Conservation (phyloP, 2,797 vertebrate species). For the Enoplosus armatus region DNA sequence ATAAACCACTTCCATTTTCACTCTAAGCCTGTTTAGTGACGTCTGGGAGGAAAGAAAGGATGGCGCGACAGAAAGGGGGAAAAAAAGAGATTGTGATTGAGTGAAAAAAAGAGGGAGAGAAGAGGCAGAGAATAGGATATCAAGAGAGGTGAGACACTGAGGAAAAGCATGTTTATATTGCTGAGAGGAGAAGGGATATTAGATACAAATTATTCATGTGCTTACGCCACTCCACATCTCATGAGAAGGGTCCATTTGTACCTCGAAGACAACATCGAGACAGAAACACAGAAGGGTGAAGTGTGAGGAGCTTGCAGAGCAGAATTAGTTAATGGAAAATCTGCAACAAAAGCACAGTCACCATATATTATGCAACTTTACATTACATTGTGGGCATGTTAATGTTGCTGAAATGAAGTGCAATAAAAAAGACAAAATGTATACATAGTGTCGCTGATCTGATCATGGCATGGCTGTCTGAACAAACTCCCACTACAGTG, state of each 20-base stretch:
- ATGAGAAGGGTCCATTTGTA: conserved; percentile 61
- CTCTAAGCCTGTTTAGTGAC: conserved; percentile 61
- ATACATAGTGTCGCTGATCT: neutral
- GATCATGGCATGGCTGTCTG: neutral
- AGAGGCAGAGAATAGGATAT: conserved; percentile 34
- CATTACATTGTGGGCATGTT: neutral
- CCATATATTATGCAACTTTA: neutral
- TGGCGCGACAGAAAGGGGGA: neutral
- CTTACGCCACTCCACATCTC: conserved; percentile 60
- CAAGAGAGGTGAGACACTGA: conserved; percentile 62
- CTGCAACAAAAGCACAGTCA: neutral
- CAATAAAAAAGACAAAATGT: neutral
- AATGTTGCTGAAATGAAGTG: conserved; percentile 1
- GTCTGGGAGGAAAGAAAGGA: conserved; percentile 31
- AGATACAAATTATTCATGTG: conserved; percentile 82
- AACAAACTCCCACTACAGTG: neutral
- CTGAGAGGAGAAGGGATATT: conserved; percentile 74
- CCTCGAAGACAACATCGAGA: conserved; percentile 56
- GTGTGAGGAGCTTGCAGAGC: conserved; percentile 17
- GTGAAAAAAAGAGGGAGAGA: conserved; percentile 26
- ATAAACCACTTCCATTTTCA: conserved; percentile 64
- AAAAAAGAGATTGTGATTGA: conserved; percentile 31
- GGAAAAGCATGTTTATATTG: conserved; percentile 70
- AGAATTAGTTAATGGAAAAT: conserved; percentile 13
- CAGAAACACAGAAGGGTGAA: neutral